Conservation (phyloP, 2,797 vertebrate species). For the Gymnodraco acuticeps region DNA sequence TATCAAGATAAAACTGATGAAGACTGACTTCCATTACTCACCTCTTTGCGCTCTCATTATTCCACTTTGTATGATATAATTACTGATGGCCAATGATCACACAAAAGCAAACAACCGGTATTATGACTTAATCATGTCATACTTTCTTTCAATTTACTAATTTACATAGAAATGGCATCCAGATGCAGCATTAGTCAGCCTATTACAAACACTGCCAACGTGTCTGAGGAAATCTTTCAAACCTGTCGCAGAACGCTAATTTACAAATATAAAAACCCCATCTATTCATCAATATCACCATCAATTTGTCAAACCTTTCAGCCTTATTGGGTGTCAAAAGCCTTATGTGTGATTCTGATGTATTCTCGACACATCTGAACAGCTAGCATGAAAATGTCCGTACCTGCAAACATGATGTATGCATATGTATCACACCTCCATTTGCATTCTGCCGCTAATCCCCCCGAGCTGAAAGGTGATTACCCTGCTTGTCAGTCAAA, state of each 20-base stretch:
- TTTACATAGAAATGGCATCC: constrained; percentile 29
- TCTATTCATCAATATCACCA: constrained; percentile 21
- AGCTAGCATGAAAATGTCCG: constrained; percentile 25
- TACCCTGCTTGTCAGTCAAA: constrained; percentile 67
- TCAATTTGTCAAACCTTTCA: constrained; percentile 29
- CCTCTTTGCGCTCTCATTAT: constrained; percentile 31
- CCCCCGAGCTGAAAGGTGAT: constrained; percentile 53
- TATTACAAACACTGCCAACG: constrained; percentile 1
- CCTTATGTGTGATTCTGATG: constrained; percentile 40
- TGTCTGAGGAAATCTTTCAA: constrained; percentile 19
- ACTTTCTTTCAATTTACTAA: constrained; percentile 27
- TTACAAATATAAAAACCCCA: constrained; percentile 32
- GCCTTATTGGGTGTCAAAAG: constrained; percentile 20
- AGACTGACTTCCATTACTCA: constrained; percentile 47
- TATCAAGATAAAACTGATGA: constrained; percentile 27
- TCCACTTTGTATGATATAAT: constrained; percentile 46
- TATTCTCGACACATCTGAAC: constrained; percentile 19
- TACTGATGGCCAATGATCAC: constrained; percentile 25
- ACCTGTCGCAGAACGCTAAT: constrained; percentile 8
- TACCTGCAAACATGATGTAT: constrained; percentile 61
- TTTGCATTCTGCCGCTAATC: constrained; percentile 72
- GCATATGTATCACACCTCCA: constrained; percentile 60
- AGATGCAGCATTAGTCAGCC: constrained; percentile 36
- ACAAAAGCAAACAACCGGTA: constrained; percentile 15
- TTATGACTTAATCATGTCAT: constrained; percentile 22